Evolutionary conservation across 2,888 invertebrate species (phyloP).

Genomic region (Lasioglossum vierecki): DNA sequence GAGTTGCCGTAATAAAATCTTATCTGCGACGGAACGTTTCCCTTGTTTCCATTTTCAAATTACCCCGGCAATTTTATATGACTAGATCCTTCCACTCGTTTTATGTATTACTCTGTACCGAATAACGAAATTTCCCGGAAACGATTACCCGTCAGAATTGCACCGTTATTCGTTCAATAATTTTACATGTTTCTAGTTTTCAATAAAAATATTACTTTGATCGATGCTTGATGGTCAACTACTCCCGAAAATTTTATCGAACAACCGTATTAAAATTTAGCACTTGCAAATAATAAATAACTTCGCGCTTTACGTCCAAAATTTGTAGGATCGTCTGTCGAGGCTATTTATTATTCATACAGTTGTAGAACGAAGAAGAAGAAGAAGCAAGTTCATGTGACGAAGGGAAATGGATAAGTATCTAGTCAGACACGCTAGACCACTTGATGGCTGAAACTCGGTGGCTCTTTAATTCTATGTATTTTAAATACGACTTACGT

Average conservation of each 20-base stretch:
- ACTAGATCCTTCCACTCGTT: not conserved
- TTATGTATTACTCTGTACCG: not conserved
- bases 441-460: not conserved
- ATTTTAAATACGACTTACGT: not conserved
- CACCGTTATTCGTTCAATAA: not conserved
- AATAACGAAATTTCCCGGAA: not conserved
- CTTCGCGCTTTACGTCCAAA: not conserved
- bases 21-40: not conserved
- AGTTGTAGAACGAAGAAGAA: not conserved
- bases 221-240: not conserved
- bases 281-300: not conserved
- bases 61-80: not conserved
- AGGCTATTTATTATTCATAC: not conserved
- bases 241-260: not conserved
- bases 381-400: not conserved
- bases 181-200: not conserved
- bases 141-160: not conserved
- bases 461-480: not conserved
- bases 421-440: not conserved
- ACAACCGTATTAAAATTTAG: not conserved
- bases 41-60: slow-evolving; percentile 5
- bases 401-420: not conserved
- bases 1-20: slow-evolving; percentile 8
- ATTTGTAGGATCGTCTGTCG: not conserved
- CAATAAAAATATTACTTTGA: not conserved